phyloP scores from a whole-genome alignment of 2,113 vertebrate species.

The Hypanus sabinus region DNA sequence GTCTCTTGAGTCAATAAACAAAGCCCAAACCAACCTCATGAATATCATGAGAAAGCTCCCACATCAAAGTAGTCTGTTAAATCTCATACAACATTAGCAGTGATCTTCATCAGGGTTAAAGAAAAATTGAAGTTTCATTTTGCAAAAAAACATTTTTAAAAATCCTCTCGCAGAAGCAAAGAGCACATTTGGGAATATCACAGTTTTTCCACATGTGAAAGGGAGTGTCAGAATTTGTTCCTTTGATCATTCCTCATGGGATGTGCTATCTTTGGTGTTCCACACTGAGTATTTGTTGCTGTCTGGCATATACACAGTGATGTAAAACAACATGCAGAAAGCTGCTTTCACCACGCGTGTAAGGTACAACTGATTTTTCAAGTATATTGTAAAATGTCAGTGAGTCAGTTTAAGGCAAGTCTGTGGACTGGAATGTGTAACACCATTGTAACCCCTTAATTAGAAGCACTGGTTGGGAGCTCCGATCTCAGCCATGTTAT shows the following conservation, averaged over 20 bases:
- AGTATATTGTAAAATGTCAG: not conserved
- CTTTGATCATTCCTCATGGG: not conserved
- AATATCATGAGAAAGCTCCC: not conserved
- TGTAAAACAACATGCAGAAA: not conserved
- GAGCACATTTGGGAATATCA: too few species aligned
- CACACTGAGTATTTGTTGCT: not conserved
- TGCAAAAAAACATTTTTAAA: not conserved
- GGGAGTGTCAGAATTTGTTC: not conserved
- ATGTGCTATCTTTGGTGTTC: not conserved
- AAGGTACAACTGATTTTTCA: not conserved
- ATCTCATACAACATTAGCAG: not conserved
- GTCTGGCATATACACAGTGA: not conserved
- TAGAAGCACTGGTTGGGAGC: not conserved
- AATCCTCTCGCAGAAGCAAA: not conserved
- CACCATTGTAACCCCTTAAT: not conserved
- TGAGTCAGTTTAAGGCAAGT: not conserved
- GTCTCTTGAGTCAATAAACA: not conserved
- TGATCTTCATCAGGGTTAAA: not conserved
- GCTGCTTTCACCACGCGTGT: not conserved
- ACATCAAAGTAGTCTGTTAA: not conserved
- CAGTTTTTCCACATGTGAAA: not conserved
- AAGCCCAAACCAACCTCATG: not conserved
- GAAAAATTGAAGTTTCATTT: not conserved
- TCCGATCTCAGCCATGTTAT: not conserved
- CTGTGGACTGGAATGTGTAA: not conserved